Base-by-base conservation (phyloP, 2,113 vertebrate genomes). In the Mungos mungo region DNA sequence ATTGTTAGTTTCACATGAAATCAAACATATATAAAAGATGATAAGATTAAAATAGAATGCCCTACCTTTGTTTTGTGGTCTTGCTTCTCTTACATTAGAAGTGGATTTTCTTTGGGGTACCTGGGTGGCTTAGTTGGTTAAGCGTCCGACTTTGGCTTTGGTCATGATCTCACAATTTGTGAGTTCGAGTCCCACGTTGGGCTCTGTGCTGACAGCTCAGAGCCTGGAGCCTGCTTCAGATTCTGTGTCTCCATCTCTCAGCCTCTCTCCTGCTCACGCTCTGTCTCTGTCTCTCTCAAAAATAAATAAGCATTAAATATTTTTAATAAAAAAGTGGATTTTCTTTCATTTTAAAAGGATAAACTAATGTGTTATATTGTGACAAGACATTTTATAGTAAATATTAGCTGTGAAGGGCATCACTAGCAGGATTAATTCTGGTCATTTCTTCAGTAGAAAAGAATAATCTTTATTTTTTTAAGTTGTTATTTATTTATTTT, bases 1-100 rank as follows among this genome's bases (percentile, higher is more conserved):
- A 80, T 93, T 52, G 9, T 97, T 93, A 69, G 41, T 92, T 96
- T 97, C 45, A 96, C 85, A 90, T 82, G 81, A 92, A 18, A 72
- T 74, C n/a, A 82, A 35, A 21, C 27, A 47, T 68, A 52, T 82
- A 94, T 93, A 93, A 95, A 93, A 93, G 84, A 63, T 71, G 13
- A 35, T 94, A 92, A 95, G 84, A 90, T 38, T 52, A 80, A 12
- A 95, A 72, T 25, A 92, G 72, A 83, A 65, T 83, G 6, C 18
- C 19, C 1, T 3, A 12, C 38, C 15, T 90, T 83, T 90, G 41
- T 90, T 86, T 88, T 83, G 52, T 91, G 45, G 12, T 94, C 15
- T 71, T 95, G 7, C 13, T 85, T 4, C 33, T 96, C 15, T 86
- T 91, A 86, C 35, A 93, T 93, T 94, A 76, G 68, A 94, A 77